Evolutionary conservation across 2,113 vertebrate genomes (phyloP).

Genomic region (Heptranchias perlo): DNA sequence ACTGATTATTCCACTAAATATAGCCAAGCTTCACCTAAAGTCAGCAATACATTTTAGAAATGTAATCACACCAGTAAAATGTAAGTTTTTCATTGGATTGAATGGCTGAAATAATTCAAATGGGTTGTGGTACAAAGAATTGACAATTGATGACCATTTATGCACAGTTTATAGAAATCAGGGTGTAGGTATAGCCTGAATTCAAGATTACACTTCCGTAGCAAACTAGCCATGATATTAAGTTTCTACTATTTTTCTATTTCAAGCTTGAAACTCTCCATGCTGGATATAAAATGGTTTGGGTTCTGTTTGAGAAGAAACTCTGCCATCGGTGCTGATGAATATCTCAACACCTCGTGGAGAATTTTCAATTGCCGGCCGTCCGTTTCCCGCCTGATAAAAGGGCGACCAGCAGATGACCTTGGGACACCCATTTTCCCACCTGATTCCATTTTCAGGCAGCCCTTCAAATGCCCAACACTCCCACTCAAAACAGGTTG

Average conservation of each 20-base stretch:
- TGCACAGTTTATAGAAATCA: not conserved
- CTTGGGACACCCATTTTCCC: not conserved
- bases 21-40: not conserved
- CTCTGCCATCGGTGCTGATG: no score
- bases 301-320: not conserved
- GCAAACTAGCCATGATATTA: not conserved
- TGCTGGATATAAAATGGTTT: no score
- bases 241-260: not conserved
- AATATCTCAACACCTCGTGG: not conserved
- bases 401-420: not conserved
- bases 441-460: not conserved
- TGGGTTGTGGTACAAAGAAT: not conserved
- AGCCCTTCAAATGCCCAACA: not conserved
- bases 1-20: not conserved
- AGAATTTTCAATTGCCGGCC: not conserved
- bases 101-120: conserved; percentile 10
- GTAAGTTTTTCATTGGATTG: not conserved
- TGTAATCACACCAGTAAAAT: not conserved
- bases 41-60: not conserved
- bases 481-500: no score
- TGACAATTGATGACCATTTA: not conserved
- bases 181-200: no score
- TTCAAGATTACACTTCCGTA: not conserved
- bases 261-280: no score
- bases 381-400: not conserved